Evolutionary conservation across 2,888 invertebrate genomes (phyloP).

Genomic region (Melanostoma scalare): DNA sequence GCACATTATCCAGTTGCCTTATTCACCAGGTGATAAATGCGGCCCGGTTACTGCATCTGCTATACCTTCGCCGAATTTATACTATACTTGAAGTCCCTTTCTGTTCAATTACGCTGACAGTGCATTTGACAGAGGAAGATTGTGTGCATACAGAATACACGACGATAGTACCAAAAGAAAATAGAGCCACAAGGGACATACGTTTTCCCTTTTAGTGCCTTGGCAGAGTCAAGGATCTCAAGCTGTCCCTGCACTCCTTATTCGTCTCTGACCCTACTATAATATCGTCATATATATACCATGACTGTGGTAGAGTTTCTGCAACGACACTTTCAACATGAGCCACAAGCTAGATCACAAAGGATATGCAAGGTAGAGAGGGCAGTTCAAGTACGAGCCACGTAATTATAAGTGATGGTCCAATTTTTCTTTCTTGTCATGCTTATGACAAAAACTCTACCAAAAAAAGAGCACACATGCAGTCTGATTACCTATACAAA

Average conservation of each 20-base stretch:
- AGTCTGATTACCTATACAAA: conserved; percentile 64
- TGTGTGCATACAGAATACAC: conserved; percentile 62
- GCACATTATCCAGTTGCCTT: too few species aligned
- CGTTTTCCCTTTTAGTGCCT: conserved; percentile 61
- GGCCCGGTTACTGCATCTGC: not conserved
- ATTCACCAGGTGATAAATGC: not conserved
- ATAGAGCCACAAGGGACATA: conserved; percentile 70
- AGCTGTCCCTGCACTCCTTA: conserved; percentile 24
- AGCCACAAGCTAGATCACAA: conserved; percentile 39
- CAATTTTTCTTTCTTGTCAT: conserved; percentile 67
- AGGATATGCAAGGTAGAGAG: conserved; percentile 40
- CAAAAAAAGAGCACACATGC: conserved; percentile 36
- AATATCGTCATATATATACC: conserved; percentile 5
- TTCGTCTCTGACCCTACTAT: conserved; percentile 1
- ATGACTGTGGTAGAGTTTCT: not conserved
- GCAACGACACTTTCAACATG: conserved; percentile 45
- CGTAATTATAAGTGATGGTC: conserved; percentile 69
- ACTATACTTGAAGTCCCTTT: conserved; percentile 30
- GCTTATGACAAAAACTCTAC: conserved; percentile 52
- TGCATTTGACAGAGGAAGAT: conserved; percentile 65
- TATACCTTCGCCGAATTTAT: conserved; percentile 7
- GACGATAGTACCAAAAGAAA: conserved; percentile 48
- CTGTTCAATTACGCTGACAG: conserved; percentile 71
- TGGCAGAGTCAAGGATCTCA: conserved; percentile 66
- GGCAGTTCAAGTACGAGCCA: conserved; percentile 61